These are phyloP conservation scores for Colistium nudipinnis DNA, from an alignment of 2,113 vertebrate species.

Conservation along the genomic window DNA sequence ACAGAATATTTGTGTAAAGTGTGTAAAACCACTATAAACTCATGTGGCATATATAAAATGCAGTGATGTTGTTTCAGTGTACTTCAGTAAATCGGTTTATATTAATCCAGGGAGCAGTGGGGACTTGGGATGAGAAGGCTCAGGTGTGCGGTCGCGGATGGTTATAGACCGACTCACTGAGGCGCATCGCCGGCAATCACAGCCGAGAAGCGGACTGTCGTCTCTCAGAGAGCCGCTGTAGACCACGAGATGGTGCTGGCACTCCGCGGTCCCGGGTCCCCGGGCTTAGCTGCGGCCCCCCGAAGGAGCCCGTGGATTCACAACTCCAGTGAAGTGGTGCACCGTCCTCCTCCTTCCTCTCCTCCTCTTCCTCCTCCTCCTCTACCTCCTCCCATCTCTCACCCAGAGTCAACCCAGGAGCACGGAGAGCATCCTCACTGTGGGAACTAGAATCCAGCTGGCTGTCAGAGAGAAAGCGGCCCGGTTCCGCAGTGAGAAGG, in stretches of 20 bases:
- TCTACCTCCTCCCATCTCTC: conserved; percentile 61
- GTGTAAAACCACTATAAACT: too few species aligned
- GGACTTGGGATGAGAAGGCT: conserved; percentile 54
- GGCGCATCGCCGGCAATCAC: conserved; percentile 64
- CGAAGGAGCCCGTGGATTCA: conserved; percentile 69
- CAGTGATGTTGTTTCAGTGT: too few species aligned
- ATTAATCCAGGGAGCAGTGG: conserved; percentile 20
- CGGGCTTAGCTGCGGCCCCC: conserved; percentile 46
- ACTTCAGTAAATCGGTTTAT: too few species aligned
- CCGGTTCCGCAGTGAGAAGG: conserved; percentile 58
- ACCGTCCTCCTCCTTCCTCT: conserved; percentile 62
- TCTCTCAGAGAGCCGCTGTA: not conserved
- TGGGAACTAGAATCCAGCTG: conserved; percentile 37
- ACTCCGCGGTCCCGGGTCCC: not conserved
- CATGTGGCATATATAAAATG: too few species aligned
- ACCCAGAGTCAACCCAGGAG: conserved; percentile 65
- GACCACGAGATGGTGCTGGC: conserved; percentile 67
- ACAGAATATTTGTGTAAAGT: too few species aligned
- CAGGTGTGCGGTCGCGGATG: conserved; percentile 64
- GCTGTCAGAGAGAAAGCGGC: conserved; percentile 40
- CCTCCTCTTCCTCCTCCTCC: too few species aligned
- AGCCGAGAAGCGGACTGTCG: conserved; percentile 34
- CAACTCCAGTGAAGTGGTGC: conserved; percentile 79
- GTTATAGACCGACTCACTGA: conserved; percentile 61
- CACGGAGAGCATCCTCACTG: conserved; percentile 59